These are phyloP conservation scores for Amphipoea lucens DNA, from an alignment of 2,888 invertebrate species.

Conservation along the genomic window DNA sequence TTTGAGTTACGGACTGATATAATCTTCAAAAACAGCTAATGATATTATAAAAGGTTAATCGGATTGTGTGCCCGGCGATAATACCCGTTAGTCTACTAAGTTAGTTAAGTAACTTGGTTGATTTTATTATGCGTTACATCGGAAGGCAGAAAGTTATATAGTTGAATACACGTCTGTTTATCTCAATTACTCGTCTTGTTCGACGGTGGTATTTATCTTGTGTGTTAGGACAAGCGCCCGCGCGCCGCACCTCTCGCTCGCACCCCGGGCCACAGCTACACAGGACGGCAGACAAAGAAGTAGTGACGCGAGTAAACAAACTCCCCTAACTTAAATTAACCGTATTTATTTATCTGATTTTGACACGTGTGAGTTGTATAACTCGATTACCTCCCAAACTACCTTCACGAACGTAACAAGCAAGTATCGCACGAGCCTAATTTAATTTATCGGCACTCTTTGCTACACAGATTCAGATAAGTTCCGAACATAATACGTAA, in stretches of 20 bases:
- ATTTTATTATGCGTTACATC: conserved; percentile 83
- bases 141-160: conserved; percentile 82
- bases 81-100: conserved; percentile 65
- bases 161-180: conserved; percentile 86
- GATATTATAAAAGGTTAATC: conserved; percentile 59
- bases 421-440: conserved; percentile 69
- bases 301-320: conserved; percentile 84
- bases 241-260: conserved; percentile 59
- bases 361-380: conserved; percentile 80
- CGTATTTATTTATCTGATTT: conserved; percentile 82
- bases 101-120: conserved; percentile 80
- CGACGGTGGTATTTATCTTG: conserved; percentile 86
- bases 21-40: conserved; percentile 46
- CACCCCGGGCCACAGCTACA: conserved; percentile 68
- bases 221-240: conserved; percentile 81
- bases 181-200: conserved; percentile 87
- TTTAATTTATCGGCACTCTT: conserved; percentile 73
- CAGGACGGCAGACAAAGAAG: conserved; percentile 83
- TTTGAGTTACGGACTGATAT: conserved; percentile 65
- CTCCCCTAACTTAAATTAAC: conserved; percentile 82
- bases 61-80: conserved; percentile 43
- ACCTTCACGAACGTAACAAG: conserved; percentile 70
- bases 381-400: conserved; percentile 75
- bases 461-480: conserved; percentile 69
- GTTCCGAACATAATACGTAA: conserved; percentile 68